Evolutionary conservation across 1,140 invertebrate species (phyloP).

Genomic region (Tetramorium alpestre): DNA sequence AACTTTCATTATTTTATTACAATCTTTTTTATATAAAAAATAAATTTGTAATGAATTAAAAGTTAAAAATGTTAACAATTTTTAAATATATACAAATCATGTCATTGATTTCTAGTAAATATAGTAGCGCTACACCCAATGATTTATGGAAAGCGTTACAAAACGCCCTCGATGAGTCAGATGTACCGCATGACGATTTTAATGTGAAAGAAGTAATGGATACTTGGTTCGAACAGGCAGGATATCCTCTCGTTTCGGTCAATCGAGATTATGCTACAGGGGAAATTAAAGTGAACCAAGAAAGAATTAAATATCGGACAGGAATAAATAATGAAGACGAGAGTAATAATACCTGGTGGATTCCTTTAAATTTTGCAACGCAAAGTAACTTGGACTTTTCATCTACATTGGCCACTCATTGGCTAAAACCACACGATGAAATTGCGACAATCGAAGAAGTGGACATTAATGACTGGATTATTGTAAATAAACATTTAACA

Average conservation of each 20-base stretch:
- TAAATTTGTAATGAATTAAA: no score
- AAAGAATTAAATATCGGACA: conserved; percentile 80
- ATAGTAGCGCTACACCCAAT: conserved; percentile 87
- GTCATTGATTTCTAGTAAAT: conserved; percentile 76
- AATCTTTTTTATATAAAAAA: no score
- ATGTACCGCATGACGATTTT: conserved; percentile 75
- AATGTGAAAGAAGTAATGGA: conserved; percentile 87
- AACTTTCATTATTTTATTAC: no score
- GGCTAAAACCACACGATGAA: conserved; percentile 77
- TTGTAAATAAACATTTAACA: conserved; percentile 86
- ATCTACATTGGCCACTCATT: conserved; percentile 81
- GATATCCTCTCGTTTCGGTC: conserved; percentile 89
- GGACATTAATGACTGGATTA: conserved; percentile 83
- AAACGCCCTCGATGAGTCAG: conserved; percentile 84
- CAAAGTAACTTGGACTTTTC: conserved; percentile 79
- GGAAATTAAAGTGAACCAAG: conserved; percentile 82
- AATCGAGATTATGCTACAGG: conserved; percentile 83
- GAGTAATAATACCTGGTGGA: conserved; percentile 21
- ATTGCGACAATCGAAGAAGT: conserved; percentile 80
- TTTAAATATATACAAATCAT: no score
- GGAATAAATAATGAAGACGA: not conserved
- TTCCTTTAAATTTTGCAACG: conserved; percentile 85
- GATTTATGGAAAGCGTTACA: conserved; percentile 90
- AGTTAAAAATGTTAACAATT: no score
- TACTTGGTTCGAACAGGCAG: conserved; percentile 90